A percentile compares a stretch with the other conserved stretches of the same genome.
Conservation (phyloP, 2,888 invertebrate species). For the Odontocerum albicorne region DNA sequence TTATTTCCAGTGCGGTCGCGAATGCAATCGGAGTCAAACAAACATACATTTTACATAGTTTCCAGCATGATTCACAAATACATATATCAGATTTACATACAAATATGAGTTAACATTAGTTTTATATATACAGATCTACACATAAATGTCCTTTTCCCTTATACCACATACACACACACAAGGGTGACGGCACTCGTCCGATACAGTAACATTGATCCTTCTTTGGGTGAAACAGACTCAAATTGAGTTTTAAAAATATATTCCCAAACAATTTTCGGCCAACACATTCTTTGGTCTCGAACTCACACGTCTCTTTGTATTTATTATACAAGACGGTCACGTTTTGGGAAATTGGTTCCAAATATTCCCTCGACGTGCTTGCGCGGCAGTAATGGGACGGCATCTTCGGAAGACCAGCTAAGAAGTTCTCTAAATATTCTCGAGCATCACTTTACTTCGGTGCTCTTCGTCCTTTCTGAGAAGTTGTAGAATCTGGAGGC, state of each 20-base stretch:
- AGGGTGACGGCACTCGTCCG: no score
- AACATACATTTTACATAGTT: no score
- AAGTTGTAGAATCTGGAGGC: slow-evolving; percentile 1
- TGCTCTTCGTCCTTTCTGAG: neutral
- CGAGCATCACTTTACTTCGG: neutral
- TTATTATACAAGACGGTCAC: neutral
- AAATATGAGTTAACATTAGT: no score
- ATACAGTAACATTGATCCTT: slow-evolving; percentile 14
- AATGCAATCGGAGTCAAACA: no score
- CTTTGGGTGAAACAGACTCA: slow-evolving; percentile 5
- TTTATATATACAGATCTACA: no score
- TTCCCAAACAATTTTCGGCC: neutral
- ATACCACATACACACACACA: no score
- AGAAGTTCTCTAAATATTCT: slow-evolving; percentile 1
- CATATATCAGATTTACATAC: no score
- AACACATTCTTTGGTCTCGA: neutral
- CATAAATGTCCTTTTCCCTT: no score
- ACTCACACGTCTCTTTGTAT: neutral
- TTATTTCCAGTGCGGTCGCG: no score
- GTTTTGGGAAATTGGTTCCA: slow-evolving; percentile 1
- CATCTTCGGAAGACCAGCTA: slow-evolving; percentile 2
- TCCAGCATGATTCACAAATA: no score
- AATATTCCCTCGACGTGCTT: slow-evolving; percentile 2
- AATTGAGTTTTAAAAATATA: neutral
- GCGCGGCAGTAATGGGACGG: slow-evolving; percentile 4